These are phyloP conservation scores for Neodiprion lecontei DNA, from an alignment of 1,140 invertebrate genomes.

Conservation along the genomic window DNA sequence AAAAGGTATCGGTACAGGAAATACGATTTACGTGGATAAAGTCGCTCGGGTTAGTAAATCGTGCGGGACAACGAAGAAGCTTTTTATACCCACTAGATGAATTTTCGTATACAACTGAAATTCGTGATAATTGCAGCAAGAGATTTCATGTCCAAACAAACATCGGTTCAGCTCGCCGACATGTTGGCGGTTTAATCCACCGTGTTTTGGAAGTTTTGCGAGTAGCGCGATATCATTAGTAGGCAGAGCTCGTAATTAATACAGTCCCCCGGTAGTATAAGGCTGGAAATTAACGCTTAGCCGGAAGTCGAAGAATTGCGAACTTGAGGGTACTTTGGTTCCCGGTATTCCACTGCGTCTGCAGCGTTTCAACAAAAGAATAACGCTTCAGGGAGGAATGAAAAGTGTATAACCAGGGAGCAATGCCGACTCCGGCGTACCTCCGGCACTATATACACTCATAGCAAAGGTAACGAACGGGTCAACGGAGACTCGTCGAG, in stretches of 20 bases:
- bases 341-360: background rate
- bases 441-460: background rate
- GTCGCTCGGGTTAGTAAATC: background rate
- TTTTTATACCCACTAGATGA: too few species aligned
- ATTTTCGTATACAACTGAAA: too few species aligned
- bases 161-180: too few species aligned
- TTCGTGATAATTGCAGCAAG: background rate
- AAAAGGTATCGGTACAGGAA: background rate
- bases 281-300: background rate
- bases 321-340: background rate
- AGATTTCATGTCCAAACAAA: too few species aligned
- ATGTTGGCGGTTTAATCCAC: too few species aligned
- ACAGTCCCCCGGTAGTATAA: background rate
- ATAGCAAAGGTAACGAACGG: background rate
- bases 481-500: conserved; percentile 1
- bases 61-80: background rate
- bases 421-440: too few species aligned
- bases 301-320: background rate
- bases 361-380: background rate
- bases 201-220: too few species aligned
- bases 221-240: background rate
- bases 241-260: background rate
- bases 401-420: background rate
- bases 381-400: background rate
- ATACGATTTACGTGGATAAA: background rate